phyloP scores from a whole-genome alignment of 2,888 invertebrate genomes.

The Antitype chi region DNA sequence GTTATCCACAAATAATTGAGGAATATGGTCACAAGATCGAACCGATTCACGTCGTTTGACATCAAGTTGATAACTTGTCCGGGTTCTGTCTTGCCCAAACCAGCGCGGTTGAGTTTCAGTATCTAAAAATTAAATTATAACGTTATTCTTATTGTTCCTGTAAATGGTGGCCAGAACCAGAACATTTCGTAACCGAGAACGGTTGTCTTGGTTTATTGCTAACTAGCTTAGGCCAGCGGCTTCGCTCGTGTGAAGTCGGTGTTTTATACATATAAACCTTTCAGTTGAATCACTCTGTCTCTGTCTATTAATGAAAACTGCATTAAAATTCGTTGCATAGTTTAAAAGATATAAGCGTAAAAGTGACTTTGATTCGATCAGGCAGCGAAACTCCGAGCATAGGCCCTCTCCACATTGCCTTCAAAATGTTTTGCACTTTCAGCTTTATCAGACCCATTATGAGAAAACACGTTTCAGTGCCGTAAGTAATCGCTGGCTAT shows the following conservation, averaged over 20 bases:
- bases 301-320: no score
- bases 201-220: background rate
- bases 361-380: no score
- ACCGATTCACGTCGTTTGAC: conserved; percentile 96
- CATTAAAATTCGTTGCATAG: no score
- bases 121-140: conserved; percentile 76
- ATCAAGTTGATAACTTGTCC: conserved; percentile 96
- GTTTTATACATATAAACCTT: no score
- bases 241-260: no score
- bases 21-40: conserved; percentile 93
- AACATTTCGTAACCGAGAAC: background rate
- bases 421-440: background rate
- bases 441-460: background rate
- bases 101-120: conserved; percentile 88
- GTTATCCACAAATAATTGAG: conserved; percentile 95
- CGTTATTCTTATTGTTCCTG: background rate
- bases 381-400: background rate
- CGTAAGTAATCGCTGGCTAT: background rate
- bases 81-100: conserved; percentile 91
- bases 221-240: no score
- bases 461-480: background rate
- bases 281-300: no score
- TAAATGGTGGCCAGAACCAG: background rate
- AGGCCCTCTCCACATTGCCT: background rate
- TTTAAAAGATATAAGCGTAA: no score